A percentile compares a stretch with the other conserved stretches of the same genome.
Conservation (phyloP, 2,888 invertebrate species). For the Calameuta pallipes region DNA sequence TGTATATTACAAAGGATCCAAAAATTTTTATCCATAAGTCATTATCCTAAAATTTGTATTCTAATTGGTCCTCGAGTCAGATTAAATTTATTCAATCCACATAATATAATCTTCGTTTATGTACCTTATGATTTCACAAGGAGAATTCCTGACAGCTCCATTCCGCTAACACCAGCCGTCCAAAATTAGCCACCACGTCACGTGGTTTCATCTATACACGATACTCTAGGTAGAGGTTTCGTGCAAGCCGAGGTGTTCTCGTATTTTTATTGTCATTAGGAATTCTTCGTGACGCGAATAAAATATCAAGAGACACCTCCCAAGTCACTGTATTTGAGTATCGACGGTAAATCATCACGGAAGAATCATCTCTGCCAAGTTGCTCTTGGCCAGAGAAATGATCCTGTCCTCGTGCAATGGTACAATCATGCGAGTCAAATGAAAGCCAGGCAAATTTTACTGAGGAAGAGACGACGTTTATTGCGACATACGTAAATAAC, state of each 20-base stretch:
- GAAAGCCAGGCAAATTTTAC: background rate
- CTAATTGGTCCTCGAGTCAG: background rate
- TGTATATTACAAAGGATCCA: too few relatives aligned
- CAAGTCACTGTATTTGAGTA: background rate
- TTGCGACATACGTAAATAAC: background rate
- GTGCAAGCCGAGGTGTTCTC: background rate
- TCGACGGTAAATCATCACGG: background rate
- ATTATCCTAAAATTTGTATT: background rate
- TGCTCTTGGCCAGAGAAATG: background rate
- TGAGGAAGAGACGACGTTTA: background rate
- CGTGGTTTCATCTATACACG: slow-evolving; percentile 15
- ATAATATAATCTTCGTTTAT: background rate
- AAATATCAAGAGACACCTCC: background rate
- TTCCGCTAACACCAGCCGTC: slow-evolving; percentile 8
- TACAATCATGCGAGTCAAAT: background rate
- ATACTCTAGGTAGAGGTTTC: slow-evolving; percentile 3
- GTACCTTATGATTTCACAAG: background rate
- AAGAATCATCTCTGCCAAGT: background rate
- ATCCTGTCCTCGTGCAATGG: background rate
- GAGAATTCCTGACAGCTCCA: slow-evolving; percentile 5
- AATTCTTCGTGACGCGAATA: background rate
- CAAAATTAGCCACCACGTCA: slow-evolving; percentile 21
- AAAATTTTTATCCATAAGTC: too few relatives aligned
- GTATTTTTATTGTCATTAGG: background rate
- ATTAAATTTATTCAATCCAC: background rate